Evolutionary conservation across 1,140 invertebrate species (phyloP), one percentile per base, ranked within the genome.

Genomic region (Drosophila azteca): DNA sequence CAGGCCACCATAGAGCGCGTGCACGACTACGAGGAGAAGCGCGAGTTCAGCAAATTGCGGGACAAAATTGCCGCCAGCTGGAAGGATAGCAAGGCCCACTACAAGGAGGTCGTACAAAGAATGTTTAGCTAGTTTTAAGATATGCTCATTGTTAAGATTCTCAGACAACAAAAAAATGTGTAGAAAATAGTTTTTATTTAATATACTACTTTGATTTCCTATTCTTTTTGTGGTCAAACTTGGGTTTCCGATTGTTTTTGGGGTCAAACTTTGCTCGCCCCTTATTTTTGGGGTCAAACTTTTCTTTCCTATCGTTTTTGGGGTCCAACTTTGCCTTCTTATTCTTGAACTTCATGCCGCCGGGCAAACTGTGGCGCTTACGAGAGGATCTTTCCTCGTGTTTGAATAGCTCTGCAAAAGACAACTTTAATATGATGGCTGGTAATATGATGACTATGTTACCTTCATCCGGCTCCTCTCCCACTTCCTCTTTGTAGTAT

Each of bases 401-500:
- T 69, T 90, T 91, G 31, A 91, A 91, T 6, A 91, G 76, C 65
- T 91, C 90, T 90, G 59, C 0, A 61, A 62, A 41, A 3, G 1
- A 7, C n/a, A 29, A 43, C 0, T n/a, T 39, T 7, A 43, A 45
- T 11, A 20, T 4, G 11, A 20, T 50, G 7, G 50, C 35, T n/a
- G 9, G 4, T 7, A 24, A 1, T 5, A 9, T 2, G 7, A 0
- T 8, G 0, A 5, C 7, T 0, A 17, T 46, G 62, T 51, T 22
- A 91, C 90, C 96, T 94, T 95, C 93, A 69, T 97, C 97, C 5
- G 97, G 97, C 84, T 97, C 95, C 68, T 95, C 94, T 48, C 97
- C 97, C 24, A 98, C 96, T 94, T 97, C 97, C 75, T 97, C 92
- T 66, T 95, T 93, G 91, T 96, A 98, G 93, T 97, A 98, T 69